phyloP scores from a whole-genome alignment of 2,888 invertebrate genomes.

The Hedya salicella region DNA sequence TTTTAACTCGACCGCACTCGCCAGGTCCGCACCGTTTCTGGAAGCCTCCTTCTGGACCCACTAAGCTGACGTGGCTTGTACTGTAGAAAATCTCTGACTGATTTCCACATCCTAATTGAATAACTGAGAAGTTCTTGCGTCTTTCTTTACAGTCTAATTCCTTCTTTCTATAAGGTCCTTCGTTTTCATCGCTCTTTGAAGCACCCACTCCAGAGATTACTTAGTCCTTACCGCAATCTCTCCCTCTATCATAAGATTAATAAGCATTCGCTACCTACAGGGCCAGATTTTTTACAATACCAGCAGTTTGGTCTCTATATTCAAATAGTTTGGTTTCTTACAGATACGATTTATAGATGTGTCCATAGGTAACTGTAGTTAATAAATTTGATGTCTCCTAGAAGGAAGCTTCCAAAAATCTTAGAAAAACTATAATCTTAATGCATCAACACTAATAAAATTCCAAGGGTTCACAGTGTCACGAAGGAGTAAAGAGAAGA shows the following conservation, averaged over 20 bases:
- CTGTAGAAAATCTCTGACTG: background rate
- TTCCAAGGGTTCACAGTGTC: constrained; percentile 53
- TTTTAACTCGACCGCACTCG: constrained; percentile 70
- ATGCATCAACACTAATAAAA: constrained; percentile 48
- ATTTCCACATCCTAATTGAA: background rate
- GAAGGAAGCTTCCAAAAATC: constrained; percentile 57
- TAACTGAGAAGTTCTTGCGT: no score
- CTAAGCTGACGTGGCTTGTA: background rate
- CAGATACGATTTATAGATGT: no score
- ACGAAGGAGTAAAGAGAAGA: constrained; percentile 36
- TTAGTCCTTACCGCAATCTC: no score
- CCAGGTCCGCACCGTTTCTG: constrained; percentile 68
- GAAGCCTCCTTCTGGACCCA: constrained; percentile 46
- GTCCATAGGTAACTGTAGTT: background rate
- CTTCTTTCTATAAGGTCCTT: background rate
- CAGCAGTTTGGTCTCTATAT: background rate
- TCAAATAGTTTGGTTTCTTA: background rate
- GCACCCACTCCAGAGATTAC: no score
- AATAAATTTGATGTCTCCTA: constrained; percentile 31
- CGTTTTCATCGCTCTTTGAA: no score
- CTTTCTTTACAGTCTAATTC: no score
- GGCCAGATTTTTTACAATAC: background rate
- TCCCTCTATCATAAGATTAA: no score
- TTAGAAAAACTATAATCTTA: constrained; percentile 36
- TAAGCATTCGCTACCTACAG: no score